phyloP scores from a whole-genome alignment of 1,140 invertebrate genomes.

The Whitmania pigra region DNA sequence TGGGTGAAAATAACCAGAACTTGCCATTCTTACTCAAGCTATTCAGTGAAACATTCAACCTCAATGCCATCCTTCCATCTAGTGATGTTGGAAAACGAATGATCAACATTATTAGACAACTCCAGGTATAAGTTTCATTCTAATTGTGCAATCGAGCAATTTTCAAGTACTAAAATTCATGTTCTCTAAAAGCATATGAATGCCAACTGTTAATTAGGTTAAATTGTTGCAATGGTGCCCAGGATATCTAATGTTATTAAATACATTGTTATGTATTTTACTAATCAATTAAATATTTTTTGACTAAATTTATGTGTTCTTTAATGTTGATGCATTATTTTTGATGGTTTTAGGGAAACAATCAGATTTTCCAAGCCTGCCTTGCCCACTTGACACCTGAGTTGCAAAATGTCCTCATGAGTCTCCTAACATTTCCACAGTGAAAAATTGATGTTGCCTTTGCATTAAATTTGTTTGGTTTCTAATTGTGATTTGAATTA shows the following conservation, averaged over 20 bases:
- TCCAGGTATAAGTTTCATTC: constrained; percentile 48
- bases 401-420: constrained; percentile 62
- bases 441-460: background rate
- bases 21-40: constrained; percentile 73
- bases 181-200: no score
- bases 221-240: no score
- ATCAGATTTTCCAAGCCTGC: constrained; percentile 68
- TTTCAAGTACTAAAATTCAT: no score
- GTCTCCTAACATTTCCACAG: constrained; percentile 9
- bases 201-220: no score
- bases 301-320: background rate
- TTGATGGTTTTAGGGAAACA: constrained; percentile 53
- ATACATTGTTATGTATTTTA: no score
- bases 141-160: no score
- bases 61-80: constrained; percentile 61
- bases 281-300: no score
- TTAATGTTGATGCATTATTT: constrained; percentile 20
- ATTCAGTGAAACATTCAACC: constrained; percentile 72
- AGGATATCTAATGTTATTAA: no score
- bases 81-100: constrained; percentile 44
- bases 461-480: constrained; percentile 4
- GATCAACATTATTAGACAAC: constrained; percentile 60
- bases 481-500: background rate
- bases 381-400: constrained; percentile 59
- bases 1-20: constrained; percentile 73